Conservation (phyloP, 2,113 vertebrate genomes). For the Nymphicus hollandicus region DNA sequence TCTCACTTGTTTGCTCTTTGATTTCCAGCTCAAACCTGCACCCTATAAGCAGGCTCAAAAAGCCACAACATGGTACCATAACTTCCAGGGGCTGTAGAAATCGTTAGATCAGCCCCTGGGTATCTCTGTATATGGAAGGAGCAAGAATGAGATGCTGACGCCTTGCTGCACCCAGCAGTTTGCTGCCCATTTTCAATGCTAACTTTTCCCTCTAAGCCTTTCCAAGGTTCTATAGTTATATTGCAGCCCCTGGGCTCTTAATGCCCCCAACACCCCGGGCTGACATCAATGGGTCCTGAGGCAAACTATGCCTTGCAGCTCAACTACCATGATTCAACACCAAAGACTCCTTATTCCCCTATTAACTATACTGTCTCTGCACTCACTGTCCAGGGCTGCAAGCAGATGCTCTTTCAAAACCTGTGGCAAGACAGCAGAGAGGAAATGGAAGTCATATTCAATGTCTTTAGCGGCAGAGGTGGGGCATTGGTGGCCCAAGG, state of each 20-base stretch:
- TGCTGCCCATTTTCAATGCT: not conserved
- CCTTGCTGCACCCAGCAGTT: not conserved
- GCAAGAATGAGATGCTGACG: not conserved
- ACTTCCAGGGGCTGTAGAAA: not conserved
- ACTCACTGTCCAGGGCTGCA: not conserved
- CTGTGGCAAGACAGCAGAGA: not conserved
- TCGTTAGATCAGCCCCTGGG: fast-evolving
- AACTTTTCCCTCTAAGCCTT: not conserved
- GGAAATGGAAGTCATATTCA: not conserved
- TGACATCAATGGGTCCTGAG: not conserved
- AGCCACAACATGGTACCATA: not conserved
- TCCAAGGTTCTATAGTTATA: not conserved
- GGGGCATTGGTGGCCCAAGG: not conserved
- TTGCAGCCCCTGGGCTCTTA: not conserved
- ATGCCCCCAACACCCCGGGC: no score
- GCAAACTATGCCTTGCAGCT: not conserved
- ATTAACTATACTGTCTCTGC: not conserved
- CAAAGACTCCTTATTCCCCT: not conserved
- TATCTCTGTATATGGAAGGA: not conserved
- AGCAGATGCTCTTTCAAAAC: not conserved
- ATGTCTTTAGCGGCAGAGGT: not conserved
- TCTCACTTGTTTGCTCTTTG: not conserved
- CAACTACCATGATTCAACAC: not conserved
- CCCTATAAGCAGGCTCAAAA: not conserved
- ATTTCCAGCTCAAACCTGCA: not conserved